Conservation (phyloP, 2,797 vertebrate species). For the Furcifer pardalis region DNA sequence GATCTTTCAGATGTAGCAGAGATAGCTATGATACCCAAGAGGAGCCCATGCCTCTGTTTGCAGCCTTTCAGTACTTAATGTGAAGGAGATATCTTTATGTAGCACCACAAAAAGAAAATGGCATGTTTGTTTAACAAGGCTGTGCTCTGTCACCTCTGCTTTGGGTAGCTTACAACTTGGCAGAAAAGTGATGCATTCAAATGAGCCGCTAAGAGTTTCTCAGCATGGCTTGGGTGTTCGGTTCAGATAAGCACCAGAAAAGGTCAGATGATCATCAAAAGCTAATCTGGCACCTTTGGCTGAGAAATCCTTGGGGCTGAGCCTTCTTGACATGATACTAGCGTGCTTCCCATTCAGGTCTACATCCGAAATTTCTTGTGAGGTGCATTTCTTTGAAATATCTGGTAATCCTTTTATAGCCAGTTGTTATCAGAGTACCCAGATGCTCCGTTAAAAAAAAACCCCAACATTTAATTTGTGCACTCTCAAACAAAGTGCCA, state of each 20-base stretch:
- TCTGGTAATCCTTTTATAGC: slow-evolving; percentile 5
- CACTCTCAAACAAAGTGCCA: background rate
- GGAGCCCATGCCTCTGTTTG: background rate
- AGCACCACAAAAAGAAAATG: slow-evolving; percentile 16
- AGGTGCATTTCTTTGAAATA: background rate
- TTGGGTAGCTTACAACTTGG: slow-evolving; percentile 24
- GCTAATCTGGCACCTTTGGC: slow-evolving; percentile 28
- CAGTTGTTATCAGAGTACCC: slow-evolving; percentile 12
- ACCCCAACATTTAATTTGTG: background rate
- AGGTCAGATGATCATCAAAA: slow-evolving; percentile 41
- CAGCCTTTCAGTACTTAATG: background rate
- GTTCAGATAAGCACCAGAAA: slow-evolving; percentile 29
- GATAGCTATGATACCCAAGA: background rate
- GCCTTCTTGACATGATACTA: background rate
- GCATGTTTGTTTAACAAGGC: background rate
- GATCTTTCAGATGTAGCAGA: background rate
- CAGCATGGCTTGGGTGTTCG: background rate
- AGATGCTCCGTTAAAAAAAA: slow-evolving; percentile 7
- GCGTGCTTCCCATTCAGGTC: background rate
- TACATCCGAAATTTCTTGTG: background rate
- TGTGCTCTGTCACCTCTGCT: background rate
- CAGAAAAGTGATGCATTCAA: slow-evolving; percentile 15
- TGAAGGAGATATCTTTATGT: background rate
- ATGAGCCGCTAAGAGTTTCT: slow-evolving; percentile 6
- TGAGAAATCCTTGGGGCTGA: slow-evolving; percentile 20